A percentile compares a stretch with the other conserved stretches of the same genome.
Evolutionary conservation across 2,888 invertebrate species (phyloP).

Genomic region (Aphidoletes aphidimyza): DNA sequence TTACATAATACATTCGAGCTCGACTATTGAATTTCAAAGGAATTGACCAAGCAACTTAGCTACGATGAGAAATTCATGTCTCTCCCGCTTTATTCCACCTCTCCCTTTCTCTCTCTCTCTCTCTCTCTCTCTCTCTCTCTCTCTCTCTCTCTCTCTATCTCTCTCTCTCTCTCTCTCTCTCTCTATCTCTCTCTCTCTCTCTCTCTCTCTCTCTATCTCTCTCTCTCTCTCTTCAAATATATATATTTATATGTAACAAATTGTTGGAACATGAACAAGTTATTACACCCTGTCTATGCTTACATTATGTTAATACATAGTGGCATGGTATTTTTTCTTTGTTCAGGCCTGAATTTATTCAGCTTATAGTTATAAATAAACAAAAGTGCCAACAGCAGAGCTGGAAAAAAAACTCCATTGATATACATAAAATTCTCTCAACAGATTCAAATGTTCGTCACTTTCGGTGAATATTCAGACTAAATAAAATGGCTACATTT

Average conservation of each 20-base stretch:
- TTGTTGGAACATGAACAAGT: background rate
- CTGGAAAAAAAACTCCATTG: background rate
- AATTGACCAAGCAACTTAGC: conserved; percentile 22
- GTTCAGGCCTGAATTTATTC: background rate
- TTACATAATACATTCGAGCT: background rate
- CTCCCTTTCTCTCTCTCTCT: too few relatives aligned
- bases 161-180: too few relatives aligned
- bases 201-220: too few relatives aligned
- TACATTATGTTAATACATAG: too few relatives aligned
- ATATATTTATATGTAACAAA: too few relatives aligned
- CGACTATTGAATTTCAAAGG: background rate
- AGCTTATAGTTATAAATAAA: conserved; percentile 5
- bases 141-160: too few relatives aligned
- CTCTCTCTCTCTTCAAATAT: too few relatives aligned
- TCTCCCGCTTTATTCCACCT: too few relatives aligned
- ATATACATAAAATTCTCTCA: conserved; percentile 6
- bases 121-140: too few relatives aligned
- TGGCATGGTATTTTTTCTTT: background rate
- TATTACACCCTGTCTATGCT: conserved; percentile 16
- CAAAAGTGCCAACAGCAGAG: background rate
- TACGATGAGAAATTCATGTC: too few relatives aligned
- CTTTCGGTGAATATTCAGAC: background rate
- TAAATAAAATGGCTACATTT: conserved; percentile 17
- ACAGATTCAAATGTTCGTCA: background rate
- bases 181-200: too few relatives aligned